Conservation (phyloP, 2,797 vertebrate genomes). For the Arrhamphus sclerolepis region DNA sequence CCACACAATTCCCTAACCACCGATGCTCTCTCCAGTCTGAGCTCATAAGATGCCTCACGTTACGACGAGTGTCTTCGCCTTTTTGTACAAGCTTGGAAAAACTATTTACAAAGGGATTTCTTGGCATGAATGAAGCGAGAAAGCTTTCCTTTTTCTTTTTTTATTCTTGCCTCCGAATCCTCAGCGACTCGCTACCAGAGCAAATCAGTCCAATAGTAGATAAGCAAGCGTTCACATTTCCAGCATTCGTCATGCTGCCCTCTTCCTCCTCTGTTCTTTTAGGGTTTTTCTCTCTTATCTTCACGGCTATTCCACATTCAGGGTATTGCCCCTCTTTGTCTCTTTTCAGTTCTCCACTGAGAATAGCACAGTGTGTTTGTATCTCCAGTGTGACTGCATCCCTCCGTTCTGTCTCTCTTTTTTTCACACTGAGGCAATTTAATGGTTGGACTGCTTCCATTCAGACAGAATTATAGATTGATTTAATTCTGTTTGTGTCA, state of each 20-base stretch:
- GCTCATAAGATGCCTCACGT: slow-evolving; percentile 7
- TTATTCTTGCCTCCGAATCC: slow-evolving; percentile 45
- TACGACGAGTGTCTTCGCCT: slow-evolving; percentile 47
- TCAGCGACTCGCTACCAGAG: slow-evolving; percentile 69
- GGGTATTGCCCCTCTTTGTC: slow-evolving; percentile 23
- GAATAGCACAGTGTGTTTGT: slow-evolving; percentile 31
- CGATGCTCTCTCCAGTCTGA: no score
- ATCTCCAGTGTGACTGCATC: slow-evolving; percentile 20
- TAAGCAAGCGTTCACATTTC: slow-evolving; percentile 44
- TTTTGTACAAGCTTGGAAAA: slow-evolving; percentile 19
- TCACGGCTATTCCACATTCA: slow-evolving; percentile 32
- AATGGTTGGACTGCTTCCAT: slow-evolving; percentile 41
- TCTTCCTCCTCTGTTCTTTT: slow-evolving; percentile 50
- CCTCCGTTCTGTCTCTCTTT: slow-evolving; percentile 15
- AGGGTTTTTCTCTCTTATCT: slow-evolving; percentile 28
- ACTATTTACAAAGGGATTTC: slow-evolving; percentile 41
- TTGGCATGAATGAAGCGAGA: slow-evolving; percentile 46
- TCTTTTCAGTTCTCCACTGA: slow-evolving; percentile 19
- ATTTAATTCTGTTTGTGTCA: slow-evolving; percentile 1
- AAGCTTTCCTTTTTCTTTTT: slow-evolving; percentile 26
- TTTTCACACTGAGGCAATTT: slow-evolving; percentile 19
- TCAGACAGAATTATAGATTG: slow-evolving; percentile 28
- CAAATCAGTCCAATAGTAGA: slow-evolving; percentile 55
- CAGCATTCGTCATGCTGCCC: slow-evolving; percentile 36
- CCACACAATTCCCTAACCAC: no score